Base-by-base conservation (phyloP, 2,797 vertebrate species). In the Columba guinea region DNA sequence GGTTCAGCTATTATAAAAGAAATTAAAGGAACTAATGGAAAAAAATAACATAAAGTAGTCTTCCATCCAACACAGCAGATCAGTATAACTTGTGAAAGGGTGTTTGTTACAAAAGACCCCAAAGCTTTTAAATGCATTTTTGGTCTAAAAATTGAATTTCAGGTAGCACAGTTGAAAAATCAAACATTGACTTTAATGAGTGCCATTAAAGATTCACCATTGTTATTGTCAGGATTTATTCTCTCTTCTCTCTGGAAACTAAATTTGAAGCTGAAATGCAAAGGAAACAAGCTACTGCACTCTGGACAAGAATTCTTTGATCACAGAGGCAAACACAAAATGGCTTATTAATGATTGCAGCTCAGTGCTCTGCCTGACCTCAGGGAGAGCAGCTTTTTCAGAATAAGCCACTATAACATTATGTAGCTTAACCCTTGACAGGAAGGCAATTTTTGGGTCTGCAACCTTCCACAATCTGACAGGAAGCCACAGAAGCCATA, bases 11-110 rank as follows among this genome's bases (percentile, higher is more conserved):
- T 87, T 95, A 88, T 73, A 86, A 90, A 96, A 84, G 88, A 86
- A 98, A 97, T 97, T 97, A 96, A 96, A 97, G 80, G 89, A 84
- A 84, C 93, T 95, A 96, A 97, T 92, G 94, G 96, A 96, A 96
- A 52, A 52, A 74, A 84, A 97, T 91, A 94, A 94, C 71, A 89
- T 89, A 87, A 95, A 95, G 88, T 91, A 95, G 85, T 58, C 63
- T 95, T 93, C 94, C 73, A 87, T 93, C 55, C 69, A 80, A 90
- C 63, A 74, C 5, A 90, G 71, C 34, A 68, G 39, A 90, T 77
- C 59, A 82, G 90, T 82, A 87, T 84, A 94, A 84, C 77, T 48
- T 94, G 52, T 90, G 91, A 84, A 94, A 95, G 22, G 14, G 65
- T 96, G 74, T 97, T 96, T 95, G 84, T 95, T 96, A 95, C 80